Base-by-base conservation (phyloP, 2,113 vertebrate genomes). In the Calyptomena viridis region DNA sequence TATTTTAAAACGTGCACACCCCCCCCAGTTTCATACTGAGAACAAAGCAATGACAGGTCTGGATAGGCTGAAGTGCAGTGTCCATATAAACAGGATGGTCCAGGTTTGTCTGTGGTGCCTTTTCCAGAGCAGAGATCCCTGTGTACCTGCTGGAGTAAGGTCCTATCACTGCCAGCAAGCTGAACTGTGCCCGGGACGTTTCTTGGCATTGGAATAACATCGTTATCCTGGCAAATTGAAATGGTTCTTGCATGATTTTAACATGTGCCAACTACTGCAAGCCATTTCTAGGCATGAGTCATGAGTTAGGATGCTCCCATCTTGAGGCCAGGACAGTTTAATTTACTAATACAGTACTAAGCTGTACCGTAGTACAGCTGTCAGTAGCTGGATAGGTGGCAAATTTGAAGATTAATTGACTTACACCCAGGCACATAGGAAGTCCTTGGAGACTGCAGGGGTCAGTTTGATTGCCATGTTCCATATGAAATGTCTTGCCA, bases 51-150 rank as follows among this genome's bases (percentile, higher is more conserved):
- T 44, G 9, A 25, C 30, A 68, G 16, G 42, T 35, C 21, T 88
- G 42, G 19, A 44, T 17, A 12, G 44, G n/a, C 42, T 71, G 35
- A 78, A 78, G 46, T 42, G 16, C 8, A 17, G 35, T 53, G 17
- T 75, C 52, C 56, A 8, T 49, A 30, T 28, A n/a, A 6, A 18
- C 13, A 28, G 14, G 0, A 0, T 53, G 39, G 30, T 68, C 23
- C 24, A 18, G 18, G 5, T 88, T 92, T 92, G 62, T 64, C n/a
- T 58, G 28, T 30, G 30, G 5, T 78, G 49, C 56, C 46, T 66
- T 77, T 31, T 50, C 33, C 58, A 76, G 35, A 62, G 39, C 23
- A 68, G 83, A 89, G 28, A 33, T 66, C 37, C 17, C 37, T 6
- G 3, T 39, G 30, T 64, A 50, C 21, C 33, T 69, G 35, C 50